phyloP scores from a whole-genome alignment of 2,113 vertebrate genomes.

The Pontoporia blainvillei region DNA sequence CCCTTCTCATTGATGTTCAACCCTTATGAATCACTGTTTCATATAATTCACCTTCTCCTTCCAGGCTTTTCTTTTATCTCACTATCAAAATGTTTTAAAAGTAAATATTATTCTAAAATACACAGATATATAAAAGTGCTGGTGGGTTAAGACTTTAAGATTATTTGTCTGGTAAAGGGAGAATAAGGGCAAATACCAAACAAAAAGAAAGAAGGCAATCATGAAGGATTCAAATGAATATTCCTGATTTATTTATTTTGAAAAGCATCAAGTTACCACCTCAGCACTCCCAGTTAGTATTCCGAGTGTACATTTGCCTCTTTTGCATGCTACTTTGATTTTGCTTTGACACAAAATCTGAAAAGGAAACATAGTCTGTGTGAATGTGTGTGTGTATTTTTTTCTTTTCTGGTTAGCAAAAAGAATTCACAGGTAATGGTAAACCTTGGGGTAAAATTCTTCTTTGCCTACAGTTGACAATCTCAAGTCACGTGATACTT shows the following conservation, averaged over 20 bases:
- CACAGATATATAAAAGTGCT: conserved; percentile 30
- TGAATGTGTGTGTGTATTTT: neutral
- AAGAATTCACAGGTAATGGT: neutral
- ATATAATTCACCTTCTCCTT: conserved; percentile 49
- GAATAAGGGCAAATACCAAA: neutral
- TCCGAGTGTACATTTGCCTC: neutral
- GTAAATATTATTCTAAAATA: conserved; percentile 45
- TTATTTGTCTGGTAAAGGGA: neutral
- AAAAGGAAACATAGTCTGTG: neutral
- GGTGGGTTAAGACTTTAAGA: conserved; percentile 11
- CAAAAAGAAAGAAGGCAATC: neutral
- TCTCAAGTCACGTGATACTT: neutral
- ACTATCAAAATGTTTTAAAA: conserved; percentile 55
- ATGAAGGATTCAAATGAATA: neutral
- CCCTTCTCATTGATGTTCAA: conserved; percentile 2
- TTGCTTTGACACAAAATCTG: neutral
- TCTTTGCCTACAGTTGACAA: neutral
- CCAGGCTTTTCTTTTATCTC: conserved; percentile 53
- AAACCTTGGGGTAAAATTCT: neutral
- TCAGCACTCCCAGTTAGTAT: neutral
- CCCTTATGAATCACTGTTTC: conserved; percentile 51
- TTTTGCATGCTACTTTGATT: neutral
- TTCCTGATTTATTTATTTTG: neutral
- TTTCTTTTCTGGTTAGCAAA: neutral
- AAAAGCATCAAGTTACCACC: neutral